phyloP scores from a whole-genome alignment of 2,797 vertebrate species.

The Mallotus villosus region DNA sequence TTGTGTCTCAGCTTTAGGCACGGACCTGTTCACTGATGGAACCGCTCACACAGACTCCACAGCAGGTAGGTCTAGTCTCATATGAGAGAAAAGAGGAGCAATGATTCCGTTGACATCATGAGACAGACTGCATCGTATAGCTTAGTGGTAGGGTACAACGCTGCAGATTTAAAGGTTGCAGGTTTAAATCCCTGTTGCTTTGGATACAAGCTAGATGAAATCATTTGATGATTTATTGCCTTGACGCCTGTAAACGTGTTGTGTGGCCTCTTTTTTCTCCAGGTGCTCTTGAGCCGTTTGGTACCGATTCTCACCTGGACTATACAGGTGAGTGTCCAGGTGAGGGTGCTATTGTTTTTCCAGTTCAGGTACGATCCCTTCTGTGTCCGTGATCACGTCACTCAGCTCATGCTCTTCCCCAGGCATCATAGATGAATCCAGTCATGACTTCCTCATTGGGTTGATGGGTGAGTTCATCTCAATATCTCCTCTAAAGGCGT shows the following conservation, averaged over 20 bases:
- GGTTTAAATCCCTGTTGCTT: background rate
- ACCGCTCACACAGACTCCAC: constrained; percentile 38
- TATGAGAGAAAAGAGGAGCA: background rate
- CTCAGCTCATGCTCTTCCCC: constrained; percentile 2
- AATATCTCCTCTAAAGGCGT: background rate
- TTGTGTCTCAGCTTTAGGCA: constrained; percentile 27
- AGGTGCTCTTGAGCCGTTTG: constrained; percentile 49
- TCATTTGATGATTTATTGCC: background rate
- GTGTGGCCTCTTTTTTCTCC: background rate
- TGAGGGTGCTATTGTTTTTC: constrained; percentile 13
- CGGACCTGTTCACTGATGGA: constrained; percentile 35
- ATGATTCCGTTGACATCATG: background rate
- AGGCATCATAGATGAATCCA: constrained; percentile 58
- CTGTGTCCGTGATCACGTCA: background rate
- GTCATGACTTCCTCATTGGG: constrained; percentile 64
- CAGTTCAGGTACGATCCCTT: background rate
- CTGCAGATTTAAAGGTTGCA: background rate
- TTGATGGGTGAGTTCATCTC: constrained; percentile 60
- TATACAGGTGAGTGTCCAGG: constrained; percentile 57
- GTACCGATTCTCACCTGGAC: constrained; percentile 53
- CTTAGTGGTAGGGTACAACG: background rate
- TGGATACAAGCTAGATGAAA: too few relatives aligned
- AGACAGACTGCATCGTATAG: too few relatives aligned
- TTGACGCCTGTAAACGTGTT: background rate
- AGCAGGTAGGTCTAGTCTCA: constrained; percentile 19